Base-by-base conservation (phyloP, 2,888 invertebrate genomes). In the Catocala nupta region DNA sequence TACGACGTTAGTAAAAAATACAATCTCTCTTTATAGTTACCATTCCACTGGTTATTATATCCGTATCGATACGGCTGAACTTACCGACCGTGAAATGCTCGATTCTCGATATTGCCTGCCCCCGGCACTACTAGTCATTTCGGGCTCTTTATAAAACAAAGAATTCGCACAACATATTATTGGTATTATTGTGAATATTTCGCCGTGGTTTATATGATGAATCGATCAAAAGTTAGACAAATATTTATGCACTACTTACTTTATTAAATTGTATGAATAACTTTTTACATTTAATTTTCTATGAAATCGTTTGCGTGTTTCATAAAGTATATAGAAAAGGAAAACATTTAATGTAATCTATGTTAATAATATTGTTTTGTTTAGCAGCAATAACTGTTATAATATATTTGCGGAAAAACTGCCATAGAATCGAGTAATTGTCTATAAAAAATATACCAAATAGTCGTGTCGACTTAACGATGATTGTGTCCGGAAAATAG, bases 1-100 rank as follows among this genome's bases (percentile, higher is more conserved):
- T 93, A 93, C 90, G 93, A 93, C 91, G 92, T 91, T 93, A 93
- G 92, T 93, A 93, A 93, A 93, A 92, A 93, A 93, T 90, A 93
- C 93, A 93, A 93, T 93, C 93, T 93, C 87, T 90, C 93, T 93
- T 93, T 93, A 93, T 93, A 93, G 93, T 93, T 93, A 93, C 91
- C 92, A 93, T 93, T 93, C 87, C 91, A 90, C 90, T 92, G 93
- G 93, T 93, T 93, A 93, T 93, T 93, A 90, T 92, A 91, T 90
- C 90, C 90, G 90, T 90, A 90, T 90, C 91, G 92, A 91, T 91
- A 91, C 88, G 88, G 87, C 85, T 84, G 83, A 86, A 86, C 90
- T 92, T 91, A 91, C 91, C 88, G 90, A 92, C 84, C 93, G 93
- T 93, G 93, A 91, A 94, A 93, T 90, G 88, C 84, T 85, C 84